A percentile compares a stretch with the other conserved stretches of the same genome.
Conservation (phyloP, 2,888 invertebrate species). For the Calameuta idolon region DNA sequence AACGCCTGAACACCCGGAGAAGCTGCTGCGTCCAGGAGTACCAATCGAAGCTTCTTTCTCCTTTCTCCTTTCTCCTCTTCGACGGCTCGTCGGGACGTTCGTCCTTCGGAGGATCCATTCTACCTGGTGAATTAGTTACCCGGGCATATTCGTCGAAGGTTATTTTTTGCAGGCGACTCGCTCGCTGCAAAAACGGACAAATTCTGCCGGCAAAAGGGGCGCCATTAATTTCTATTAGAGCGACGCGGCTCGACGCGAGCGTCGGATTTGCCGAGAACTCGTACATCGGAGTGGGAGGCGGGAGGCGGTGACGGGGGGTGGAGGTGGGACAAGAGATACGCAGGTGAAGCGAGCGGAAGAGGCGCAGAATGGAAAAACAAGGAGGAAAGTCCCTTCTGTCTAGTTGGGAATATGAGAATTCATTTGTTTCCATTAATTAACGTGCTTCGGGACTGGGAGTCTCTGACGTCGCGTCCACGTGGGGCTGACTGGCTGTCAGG, state of each 20-base stretch:
- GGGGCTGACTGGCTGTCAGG: too few species aligned
- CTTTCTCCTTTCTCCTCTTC: slow-evolving; percentile 13
- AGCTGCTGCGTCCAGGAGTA: background rate
- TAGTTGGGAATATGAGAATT: slow-evolving; percentile 35
- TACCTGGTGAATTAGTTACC: slow-evolving; percentile 11
- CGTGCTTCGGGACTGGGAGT: background rate
- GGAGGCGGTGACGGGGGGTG: background rate
- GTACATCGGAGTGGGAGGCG: background rate
- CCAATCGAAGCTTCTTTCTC: slow-evolving; percentile 3
- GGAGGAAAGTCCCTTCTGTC: slow-evolving; percentile 8
- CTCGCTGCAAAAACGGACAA: slow-evolving; percentile 29
- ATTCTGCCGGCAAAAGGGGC: slow-evolving; percentile 32
- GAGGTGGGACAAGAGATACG: too few species aligned
- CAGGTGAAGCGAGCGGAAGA: background rate
- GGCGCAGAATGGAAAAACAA: background rate
- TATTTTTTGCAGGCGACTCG: background rate
- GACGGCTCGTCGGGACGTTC: slow-evolving; percentile 7
- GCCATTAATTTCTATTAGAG: slow-evolving; percentile 49
- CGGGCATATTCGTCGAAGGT: background rate
- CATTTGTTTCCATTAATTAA: slow-evolving; percentile 48
- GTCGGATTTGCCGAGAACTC: slow-evolving; percentile 26
- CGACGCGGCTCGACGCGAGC: slow-evolving; percentile 32
- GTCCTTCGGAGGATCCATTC: slow-evolving; percentile 14
- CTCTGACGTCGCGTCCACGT: background rate
- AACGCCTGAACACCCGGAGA: background rate